Percentiles rank a stretch among this genome's conserved stretches.
These are phyloP conservation scores for Thereuonema tuberculata DNA, from an alignment of 1,140 invertebrate genomes.

Conservation along the genomic window DNA sequence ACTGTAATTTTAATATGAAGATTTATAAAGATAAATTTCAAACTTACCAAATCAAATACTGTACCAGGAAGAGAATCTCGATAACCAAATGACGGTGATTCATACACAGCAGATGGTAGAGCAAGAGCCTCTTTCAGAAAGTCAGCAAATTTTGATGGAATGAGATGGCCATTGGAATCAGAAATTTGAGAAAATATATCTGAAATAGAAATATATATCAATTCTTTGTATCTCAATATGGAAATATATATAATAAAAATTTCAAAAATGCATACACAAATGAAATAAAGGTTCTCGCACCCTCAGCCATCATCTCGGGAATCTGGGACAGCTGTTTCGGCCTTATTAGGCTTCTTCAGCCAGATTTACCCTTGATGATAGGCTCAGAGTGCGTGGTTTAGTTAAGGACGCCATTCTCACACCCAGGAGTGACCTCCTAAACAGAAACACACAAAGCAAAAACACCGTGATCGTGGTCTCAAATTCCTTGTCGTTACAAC, in stretches of 20 bases:
- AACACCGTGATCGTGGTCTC: neutral
- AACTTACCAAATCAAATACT: constrained; percentile 75
- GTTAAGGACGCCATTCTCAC: too few species aligned
- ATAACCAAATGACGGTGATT: constrained; percentile 89
- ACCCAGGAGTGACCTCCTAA: too few species aligned
- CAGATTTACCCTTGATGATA: too few species aligned
- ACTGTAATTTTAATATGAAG: too few species aligned
- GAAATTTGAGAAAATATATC: constrained; percentile 97
- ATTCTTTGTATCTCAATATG: too few species aligned
- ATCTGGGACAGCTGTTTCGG: too few species aligned
- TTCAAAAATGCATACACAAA: too few species aligned
- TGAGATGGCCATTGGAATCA: constrained; percentile 80
- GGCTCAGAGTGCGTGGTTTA: neutral
- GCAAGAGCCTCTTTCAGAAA: constrained; percentile 84
- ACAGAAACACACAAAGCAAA: too few species aligned
- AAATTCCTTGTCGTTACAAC: neutral
- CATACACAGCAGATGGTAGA: constrained; percentile 86
- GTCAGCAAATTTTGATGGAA: constrained; percentile 75
- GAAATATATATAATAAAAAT: constrained; percentile 14
- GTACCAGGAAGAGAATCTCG: constrained; percentile 62
- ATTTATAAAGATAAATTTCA: too few species aligned
- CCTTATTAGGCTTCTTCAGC: too few species aligned
- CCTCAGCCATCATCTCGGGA: too few species aligned
- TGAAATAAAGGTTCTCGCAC: too few species aligned
- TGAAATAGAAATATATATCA: constrained; percentile 31